Conservation (phyloP, 2,888 invertebrate genomes). For the Pandemis heparana region DNA sequence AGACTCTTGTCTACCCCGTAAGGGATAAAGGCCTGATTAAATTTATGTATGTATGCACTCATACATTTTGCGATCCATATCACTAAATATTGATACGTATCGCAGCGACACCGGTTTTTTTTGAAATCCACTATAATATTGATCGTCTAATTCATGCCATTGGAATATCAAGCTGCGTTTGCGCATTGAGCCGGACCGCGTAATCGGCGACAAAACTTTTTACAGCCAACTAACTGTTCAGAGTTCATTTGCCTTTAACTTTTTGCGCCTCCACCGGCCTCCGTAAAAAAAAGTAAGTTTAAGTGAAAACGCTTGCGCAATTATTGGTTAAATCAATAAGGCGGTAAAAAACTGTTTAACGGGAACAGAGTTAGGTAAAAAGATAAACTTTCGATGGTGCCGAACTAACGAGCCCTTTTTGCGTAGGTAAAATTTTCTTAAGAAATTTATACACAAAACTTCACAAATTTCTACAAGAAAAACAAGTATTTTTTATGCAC, state of each 20-base stretch:
- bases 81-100: no score
- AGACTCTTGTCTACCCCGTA: no score
- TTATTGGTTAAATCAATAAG: constrained; percentile 10
- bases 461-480: no score
- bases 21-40: no score
- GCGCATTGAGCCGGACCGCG: constrained; percentile 60
- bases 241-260: constrained; percentile 71
- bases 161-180: constrained; percentile 58
- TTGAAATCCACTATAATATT: no score
- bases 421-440: not conserved
- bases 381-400: not conserved
- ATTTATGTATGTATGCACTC: no score
- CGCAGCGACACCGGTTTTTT: no score
- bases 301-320: constrained; percentile 41
- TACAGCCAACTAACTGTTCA: constrained; percentile 68
- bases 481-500: no score
- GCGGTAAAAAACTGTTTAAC: constrained; percentile 5
- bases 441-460: not conserved
- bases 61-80: no score
- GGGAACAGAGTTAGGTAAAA: not conserved
- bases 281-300: constrained; percentile 21
- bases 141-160: no score
- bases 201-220: constrained; percentile 53
- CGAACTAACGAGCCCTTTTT: not conserved
- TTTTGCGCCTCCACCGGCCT: constrained; percentile 31